Base-by-base conservation (phyloP, 2,797 vertebrate species). In the Distichodus sexfasciatus region DNA sequence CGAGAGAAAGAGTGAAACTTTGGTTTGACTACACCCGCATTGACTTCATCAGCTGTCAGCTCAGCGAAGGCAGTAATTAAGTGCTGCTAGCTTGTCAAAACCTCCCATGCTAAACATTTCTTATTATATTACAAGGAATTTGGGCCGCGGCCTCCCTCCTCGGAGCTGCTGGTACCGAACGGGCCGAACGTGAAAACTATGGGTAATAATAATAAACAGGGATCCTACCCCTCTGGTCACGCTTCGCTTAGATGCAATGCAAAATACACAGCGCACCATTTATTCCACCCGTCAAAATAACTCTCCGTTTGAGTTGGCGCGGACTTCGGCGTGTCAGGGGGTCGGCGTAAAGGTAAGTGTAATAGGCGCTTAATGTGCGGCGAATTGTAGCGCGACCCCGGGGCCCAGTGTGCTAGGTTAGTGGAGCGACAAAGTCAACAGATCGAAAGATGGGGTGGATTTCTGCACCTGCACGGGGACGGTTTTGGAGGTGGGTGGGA, bases 51-150 rank as follows among this genome's bases (percentile, higher is more conserved):
- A 75, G 68, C 71, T 86, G 82, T 88, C 90, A 87, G 73, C 66
- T 75, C 76, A 59, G 72, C 79, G 84, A 83, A 83, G 83, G 50
- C 43, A 77, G 82, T 90, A 90, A 91, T 92, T 90, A 91, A 91
- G 86, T 90, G 89, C 81, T 79, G 77, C 79, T 81, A 80, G 73
- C 86, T 85, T 83, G 86, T 89, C 85, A 86, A 81, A 86, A 79
- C 81, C 81, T 81, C 74, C 76, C 71, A 64, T 43, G 84, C 88
- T 76, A 90, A 86, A 92, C 89, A 90, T 90, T 86, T 91, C 87
- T 91, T 89, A 91, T 89, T 90, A 86, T 88, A 90, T 92, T 91
- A 90, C 90, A 90, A 84, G 81, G 86, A 88, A 90, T 85, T 85
- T 79, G 74, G 63, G 71, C 55, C 63, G 29, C 1, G 65, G 4